A percentile compares a stretch with the other conserved stretches of the same genome.
These are phyloP conservation scores for Eudyptes chrysolophus DNA, from an alignment of 2,113 vertebrate genomes.

Conservation along the genomic window DNA sequence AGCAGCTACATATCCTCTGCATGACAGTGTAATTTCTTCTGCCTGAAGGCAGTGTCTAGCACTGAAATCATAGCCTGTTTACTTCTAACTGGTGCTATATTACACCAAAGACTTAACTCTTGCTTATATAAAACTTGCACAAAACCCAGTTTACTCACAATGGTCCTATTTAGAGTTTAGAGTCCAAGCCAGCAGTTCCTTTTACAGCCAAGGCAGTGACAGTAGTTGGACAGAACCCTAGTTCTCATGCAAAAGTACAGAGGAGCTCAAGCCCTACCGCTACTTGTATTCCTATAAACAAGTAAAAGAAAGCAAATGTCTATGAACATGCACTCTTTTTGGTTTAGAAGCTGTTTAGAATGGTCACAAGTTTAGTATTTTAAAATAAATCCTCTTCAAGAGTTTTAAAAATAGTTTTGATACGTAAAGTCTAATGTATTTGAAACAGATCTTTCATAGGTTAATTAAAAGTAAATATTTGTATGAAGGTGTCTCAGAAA, in stretches of 20 bases:
- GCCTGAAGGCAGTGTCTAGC: slow-evolving; percentile 91
- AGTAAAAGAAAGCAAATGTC: not conserved
- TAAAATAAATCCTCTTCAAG: not conserved
- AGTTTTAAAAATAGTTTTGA: not conserved
- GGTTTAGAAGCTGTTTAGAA: not conserved
- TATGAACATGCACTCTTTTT: not conserved
- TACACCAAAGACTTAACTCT: slow-evolving; percentile 72
- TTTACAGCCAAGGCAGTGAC: not conserved
- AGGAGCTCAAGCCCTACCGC: not conserved
- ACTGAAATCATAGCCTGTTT: slow-evolving; percentile 91
- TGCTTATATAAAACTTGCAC: slow-evolving; percentile 51
- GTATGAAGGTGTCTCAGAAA: not conserved
- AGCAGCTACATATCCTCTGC: slow-evolving; percentile 87
- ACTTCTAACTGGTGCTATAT: slow-evolving; percentile 84
- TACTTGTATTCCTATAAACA: not conserved
- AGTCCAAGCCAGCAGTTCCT: not conserved
- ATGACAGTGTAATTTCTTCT: slow-evolving; percentile 95
- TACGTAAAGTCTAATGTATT: not conserved
- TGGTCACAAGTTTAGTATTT: not conserved
- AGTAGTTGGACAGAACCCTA: slow-evolving; percentile 8
- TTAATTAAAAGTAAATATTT: not conserved
- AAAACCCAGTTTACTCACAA: slow-evolving; percentile 53
- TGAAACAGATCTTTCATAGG: not conserved
- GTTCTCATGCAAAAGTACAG: not conserved
- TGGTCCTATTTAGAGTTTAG: not conserved